Conservation (phyloP, 2,113 vertebrate genomes). For the Marmota monax region DNA sequence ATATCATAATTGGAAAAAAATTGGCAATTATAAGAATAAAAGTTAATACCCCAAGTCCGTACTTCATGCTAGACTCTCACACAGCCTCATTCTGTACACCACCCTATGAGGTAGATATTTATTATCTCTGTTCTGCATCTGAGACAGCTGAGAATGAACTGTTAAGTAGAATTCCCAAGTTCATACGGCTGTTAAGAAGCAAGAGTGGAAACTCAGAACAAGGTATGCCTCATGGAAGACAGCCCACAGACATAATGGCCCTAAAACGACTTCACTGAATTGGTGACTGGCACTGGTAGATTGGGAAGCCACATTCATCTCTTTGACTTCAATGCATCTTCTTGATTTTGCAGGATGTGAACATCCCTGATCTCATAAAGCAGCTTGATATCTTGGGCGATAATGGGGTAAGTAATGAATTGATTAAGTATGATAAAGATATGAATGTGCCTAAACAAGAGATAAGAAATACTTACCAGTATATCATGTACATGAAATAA, state of each 20-base stretch:
- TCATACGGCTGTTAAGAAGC: not conserved
- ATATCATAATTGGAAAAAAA: not conserved
- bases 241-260: not conserved
- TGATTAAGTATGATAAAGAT: not conserved
- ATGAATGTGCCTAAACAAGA: not conserved
- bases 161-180: not conserved
- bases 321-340: slow-evolving; percentile 8
- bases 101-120: not conserved
- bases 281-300: not conserved
- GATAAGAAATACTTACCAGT: not conserved
- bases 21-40: slow-evolving; percentile 10
- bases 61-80: not conserved
- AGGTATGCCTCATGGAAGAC: not conserved
- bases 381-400: slow-evolving; percentile 98
- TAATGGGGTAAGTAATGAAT: slow-evolving; percentile 93
- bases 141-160: not conserved
- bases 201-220: not conserved
- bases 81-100: not conserved
- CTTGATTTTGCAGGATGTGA: slow-evolving; percentile 93
- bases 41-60: not conserved
- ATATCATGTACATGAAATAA: not conserved
- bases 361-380: slow-evolving; percentile 99
- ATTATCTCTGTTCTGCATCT: not conserved
- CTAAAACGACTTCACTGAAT: not conserved
- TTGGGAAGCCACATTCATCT: rapidly evolving